Evolutionary conservation across 1,140 invertebrate genomes (phyloP), one percentile per base, ranked within the genome.

Genomic region (Lucilia cuprina): DNA sequence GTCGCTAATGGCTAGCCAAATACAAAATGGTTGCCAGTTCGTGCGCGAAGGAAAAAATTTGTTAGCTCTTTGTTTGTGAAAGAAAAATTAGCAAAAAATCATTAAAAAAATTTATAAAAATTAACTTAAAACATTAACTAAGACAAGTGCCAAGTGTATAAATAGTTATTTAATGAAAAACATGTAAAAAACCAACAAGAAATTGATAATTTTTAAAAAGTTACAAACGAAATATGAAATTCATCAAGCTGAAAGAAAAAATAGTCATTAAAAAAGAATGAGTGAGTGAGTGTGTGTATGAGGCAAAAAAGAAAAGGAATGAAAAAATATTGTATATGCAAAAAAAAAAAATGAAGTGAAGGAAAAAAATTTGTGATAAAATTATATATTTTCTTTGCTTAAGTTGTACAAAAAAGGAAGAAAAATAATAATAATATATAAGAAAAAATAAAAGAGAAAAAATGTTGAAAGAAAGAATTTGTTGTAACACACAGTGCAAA

Each of bases 1-100:
- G 21, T 55, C 50, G 65, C 65, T 21, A 70, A 70, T 70, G 65
- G 65, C 65, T 70, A 70, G 65, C 65, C 65, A 49, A 80, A 80
- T 80, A 80, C 77, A 80, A 80, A 80, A 80, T 80, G 77, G 77
- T 80, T 80, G 77, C 77, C 77, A 80, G 77, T 80, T 80, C 77
- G 77, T 80, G 77, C 77, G 77, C 77, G 77, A 49, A 80, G 77
- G 19, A 80, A 80, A 80, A 80, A 80, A 80, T 50, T 70, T 70
- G 55, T 80, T 80, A 49, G 77, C 77, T 80, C 77, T 80, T 80
- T 70, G 65, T 70, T 80, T 80, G 77, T 41, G 41, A 80, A 80
- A 80, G 25, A 80, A 25, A 80, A 80, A 49, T 80, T 80, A 49
- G 77, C 77, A 80, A 80, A 80, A 25, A 78, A 41, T 10, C 41